Percentiles rank a stretch among this genome's conserved stretches.
Evolutionary conservation across 2,888 invertebrate genomes (phyloP).

Genomic region (Lepeophtheirus nordmannii): DNA sequence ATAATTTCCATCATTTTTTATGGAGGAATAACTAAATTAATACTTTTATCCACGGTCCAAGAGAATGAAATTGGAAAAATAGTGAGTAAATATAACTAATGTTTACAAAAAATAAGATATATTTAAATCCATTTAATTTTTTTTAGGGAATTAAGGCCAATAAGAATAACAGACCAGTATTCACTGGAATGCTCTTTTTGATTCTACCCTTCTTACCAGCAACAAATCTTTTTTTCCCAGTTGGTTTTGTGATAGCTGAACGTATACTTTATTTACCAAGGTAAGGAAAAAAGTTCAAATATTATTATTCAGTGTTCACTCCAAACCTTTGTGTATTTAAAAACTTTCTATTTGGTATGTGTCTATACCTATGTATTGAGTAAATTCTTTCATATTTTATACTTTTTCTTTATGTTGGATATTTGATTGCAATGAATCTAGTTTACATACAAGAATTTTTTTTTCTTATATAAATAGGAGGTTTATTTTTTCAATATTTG

Average conservation of each 20-base stretch:
- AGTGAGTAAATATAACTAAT: neutral
- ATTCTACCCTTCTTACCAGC: constrained; percentile 71
- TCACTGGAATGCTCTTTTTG: constrained; percentile 46
- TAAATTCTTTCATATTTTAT: too few relatives aligned
- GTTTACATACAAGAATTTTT: neutral
- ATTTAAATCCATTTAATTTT: too few relatives aligned
- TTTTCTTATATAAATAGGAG: neutral
- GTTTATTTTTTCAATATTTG: too few relatives aligned
- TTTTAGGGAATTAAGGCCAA: neutral
- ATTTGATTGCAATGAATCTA: neutral
- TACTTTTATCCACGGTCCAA: neutral
- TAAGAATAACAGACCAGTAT: neutral
- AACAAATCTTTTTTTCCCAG: constrained; percentile 61
- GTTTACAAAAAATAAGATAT: too few relatives aligned
- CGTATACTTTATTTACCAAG: constrained; percentile 73
- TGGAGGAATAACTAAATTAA: constrained; percentile 28
- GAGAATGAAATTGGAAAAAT: neutral
- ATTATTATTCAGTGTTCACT: neutral
- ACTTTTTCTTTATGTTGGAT: neutral
- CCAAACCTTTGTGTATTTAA: neutral
- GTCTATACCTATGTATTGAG: too few relatives aligned
- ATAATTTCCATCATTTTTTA: constrained; percentile 53
- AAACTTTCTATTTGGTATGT: neutral
- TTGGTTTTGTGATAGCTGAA: constrained; percentile 71
- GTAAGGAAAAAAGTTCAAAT: constrained; percentile 36